Evolutionary conservation across 2,797 vertebrate species (phyloP), one percentile per base, ranked within the genome.

Genomic region (Tokudaia tokunoshimensis): DNA sequence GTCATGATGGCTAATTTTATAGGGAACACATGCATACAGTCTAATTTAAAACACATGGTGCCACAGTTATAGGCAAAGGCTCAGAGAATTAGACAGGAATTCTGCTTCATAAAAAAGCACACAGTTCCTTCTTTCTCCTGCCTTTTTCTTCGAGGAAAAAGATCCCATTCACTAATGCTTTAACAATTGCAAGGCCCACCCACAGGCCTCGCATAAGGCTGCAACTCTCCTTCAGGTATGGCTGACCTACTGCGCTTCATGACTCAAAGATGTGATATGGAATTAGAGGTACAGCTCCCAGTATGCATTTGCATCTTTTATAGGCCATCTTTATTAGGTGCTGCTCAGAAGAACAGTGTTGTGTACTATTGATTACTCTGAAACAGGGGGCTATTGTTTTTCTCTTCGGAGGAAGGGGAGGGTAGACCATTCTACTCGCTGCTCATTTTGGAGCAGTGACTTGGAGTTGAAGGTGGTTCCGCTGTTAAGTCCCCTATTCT

Each of bases 1-100:
- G 97, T 97, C 98, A 96, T 84, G 97, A 98, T 96, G 98, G 97
- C 97, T 98, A 98, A 98, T 98, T 98, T 98, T 98, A 98, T 98
- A 97, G 98, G 97, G 97, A 98, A 98, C 98, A 98, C 97, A 98
- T 98, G 97, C 97, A 97, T 97, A 96, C 95, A 91, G 88, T 96
- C 80, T 98, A 97, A 98, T 98, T 96, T 97, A 98, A 98, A 98
- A 97, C 98, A 98, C 88, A 98, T 98, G 98, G 95, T 88, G 90
- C 52, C 55, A 96, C 97, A 97, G 97, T 98, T 97, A 96, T 93
- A 97, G 97, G 95, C 95, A 96, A 97, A 96, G 78, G 84, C 95
- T 97, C 96, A 89, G 95, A 97, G 97, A 98, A 98, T 97, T 98
- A 97, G 97, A 89, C 96, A 96, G 98, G 98, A 98, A 98, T 98